Base-by-base conservation (phyloP, 2,797 vertebrate genomes). In the Masticophis lateralis region DNA sequence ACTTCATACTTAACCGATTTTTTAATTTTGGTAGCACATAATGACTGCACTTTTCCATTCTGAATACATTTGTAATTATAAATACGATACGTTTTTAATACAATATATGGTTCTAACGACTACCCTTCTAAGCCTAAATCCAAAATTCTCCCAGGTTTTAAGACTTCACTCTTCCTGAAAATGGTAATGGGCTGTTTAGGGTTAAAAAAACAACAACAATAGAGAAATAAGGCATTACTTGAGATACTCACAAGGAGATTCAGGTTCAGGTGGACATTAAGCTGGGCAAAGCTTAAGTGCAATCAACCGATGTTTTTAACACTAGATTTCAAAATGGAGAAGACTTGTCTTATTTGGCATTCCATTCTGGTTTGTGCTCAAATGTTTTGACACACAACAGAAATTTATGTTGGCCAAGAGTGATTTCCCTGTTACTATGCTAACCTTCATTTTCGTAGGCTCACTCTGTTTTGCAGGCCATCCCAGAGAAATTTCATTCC, bases 1-100 rank as follows among this genome's bases (percentile, higher is more conserved):
- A 83, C 37, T 25, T 83, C 74, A 47, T 47, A 47, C 74, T 25
- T 47, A 79, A 79, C 18, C 8, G 16, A 43, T 43, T 43, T 79
- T 37, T 79, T 79, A 79, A 79, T 79, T 79, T 95, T 97, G 97
- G 95, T 97, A 97, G 97, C 96, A 96, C 97, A 88, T 97, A 43
- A 96, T 93, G 90, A 91, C 91, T 91, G 89, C 92, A 96, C 92
- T 89, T 94, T 97, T 95, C 89, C 37, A 20, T 69, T 43, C 53
- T n/a, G 28, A 55, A 90, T 93, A 89, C 66, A 89, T 4, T 16
- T 51, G n/a, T 18, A 6, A 27, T 79, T 43, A 37, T 79, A 79
- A 79, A 79, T 43, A 43, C 37, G 0, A 43, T 79, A 51, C 0
- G 47, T 88, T 28, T 14, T 7, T 13, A 11, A 16, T 8, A 27